Conservation (phyloP, 1,140 invertebrate genomes). For the Holotrichia oblita region DNA sequence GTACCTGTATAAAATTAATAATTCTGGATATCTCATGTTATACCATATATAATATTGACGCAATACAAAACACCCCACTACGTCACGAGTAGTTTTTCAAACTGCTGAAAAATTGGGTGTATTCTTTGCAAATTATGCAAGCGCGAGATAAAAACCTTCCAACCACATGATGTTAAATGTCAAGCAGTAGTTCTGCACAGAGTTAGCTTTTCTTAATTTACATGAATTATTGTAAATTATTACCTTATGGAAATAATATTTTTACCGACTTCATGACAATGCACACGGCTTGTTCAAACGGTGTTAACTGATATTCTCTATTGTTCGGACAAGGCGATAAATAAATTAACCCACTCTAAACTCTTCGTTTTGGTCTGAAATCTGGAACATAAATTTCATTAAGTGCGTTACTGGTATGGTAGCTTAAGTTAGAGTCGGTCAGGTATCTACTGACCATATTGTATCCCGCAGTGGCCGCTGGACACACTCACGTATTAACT, state of each 20-base stretch:
- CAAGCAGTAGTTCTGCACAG: neutral
- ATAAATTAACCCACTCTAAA: conserved; percentile 55
- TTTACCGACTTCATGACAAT: conserved; percentile 42
- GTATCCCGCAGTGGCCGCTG: neutral
- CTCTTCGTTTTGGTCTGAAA: conserved; percentile 53
- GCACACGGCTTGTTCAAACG: conserved; percentile 45
- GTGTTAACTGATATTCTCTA: conserved; percentile 56
- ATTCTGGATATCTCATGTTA: too few relatives aligned
- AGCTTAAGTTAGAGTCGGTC: conserved; percentile 48
- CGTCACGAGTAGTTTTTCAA: neutral
- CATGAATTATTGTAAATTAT: conserved; percentile 45
- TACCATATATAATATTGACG: too few relatives aligned
- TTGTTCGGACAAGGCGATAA: conserved; percentile 54
- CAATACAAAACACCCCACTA: too few relatives aligned
- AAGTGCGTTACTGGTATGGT: conserved; percentile 57
- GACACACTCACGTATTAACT: conserved; percentile 18
- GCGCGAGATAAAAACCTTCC: neutral
- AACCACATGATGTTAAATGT: conserved; percentile 1
- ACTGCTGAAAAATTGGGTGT: neutral
- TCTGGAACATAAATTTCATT: conserved; percentile 56
- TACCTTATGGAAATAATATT: conserved; percentile 42
- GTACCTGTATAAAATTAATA: too few relatives aligned
- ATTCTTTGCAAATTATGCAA: conserved; percentile 1
- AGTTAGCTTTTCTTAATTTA: conserved; percentile 41
- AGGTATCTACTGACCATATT: conserved; percentile 28